A percentile compares a stretch with the other conserved stretches of the same genome.
Conservation (phyloP, 2,888 invertebrate species). For the Eilema sororculum region DNA sequence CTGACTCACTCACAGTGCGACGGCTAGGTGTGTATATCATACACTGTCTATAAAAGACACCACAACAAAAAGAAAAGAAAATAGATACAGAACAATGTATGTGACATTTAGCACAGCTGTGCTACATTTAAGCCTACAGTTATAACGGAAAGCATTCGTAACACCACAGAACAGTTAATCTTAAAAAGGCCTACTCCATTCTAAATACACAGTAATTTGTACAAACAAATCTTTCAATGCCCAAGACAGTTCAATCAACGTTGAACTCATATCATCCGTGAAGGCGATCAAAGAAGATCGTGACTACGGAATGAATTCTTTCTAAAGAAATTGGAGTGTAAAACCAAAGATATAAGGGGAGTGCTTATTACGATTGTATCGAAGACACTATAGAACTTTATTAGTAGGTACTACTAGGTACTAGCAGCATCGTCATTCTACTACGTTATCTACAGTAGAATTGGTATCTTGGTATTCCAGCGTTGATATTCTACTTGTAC, state of each 20-base stretch:
- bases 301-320: slow-evolving; percentile 41
- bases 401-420: not conserved
- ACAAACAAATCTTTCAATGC: slow-evolving; percentile 44
- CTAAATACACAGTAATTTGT: slow-evolving; percentile 29
- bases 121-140: slow-evolving; percentile 16
- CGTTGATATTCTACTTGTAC: too few species aligned
- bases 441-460: not conserved
- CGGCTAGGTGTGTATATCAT: slow-evolving; percentile 43
- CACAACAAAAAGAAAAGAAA: slow-evolving; percentile 15
- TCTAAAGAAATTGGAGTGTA: slow-evolving; percentile 44
- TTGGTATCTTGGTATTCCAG: too few species aligned
- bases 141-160: slow-evolving; percentile 22
- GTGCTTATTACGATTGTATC: not conserved
- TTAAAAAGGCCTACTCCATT: slow-evolving; percentile 32
- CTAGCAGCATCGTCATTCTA: not conserved
- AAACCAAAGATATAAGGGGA: slow-evolving; percentile 38
- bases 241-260: slow-evolving; percentile 38
- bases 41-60: slow-evolving; percentile 21
- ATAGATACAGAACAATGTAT: not conserved
- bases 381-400: not conserved
- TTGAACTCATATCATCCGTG: slow-evolving; percentile 28
- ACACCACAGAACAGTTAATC: slow-evolving; percentile 28
- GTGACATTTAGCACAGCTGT: not conserved
- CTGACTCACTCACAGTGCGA: slow-evolving; percentile 69
- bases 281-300: slow-evolving; percentile 46